A percentile compares a stretch with the other conserved stretches of the same genome.
Conservation (phyloP, 2,888 invertebrate species). For the Zootermopsis nevadensis region DNA sequence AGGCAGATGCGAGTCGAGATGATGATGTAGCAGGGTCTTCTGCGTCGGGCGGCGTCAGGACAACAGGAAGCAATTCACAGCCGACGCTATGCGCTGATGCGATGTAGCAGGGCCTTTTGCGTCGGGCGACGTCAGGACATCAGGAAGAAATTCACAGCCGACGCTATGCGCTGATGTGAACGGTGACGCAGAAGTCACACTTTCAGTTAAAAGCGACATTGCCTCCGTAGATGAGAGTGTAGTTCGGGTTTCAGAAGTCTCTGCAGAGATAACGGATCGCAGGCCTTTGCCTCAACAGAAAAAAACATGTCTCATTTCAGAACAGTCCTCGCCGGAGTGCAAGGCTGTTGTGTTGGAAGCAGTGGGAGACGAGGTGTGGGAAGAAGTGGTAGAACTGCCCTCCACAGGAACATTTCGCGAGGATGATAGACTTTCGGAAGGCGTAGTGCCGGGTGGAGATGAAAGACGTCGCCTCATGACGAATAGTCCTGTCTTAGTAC, state of each 20-base stretch:
- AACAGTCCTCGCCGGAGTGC: background rate
- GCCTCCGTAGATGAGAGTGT: background rate
- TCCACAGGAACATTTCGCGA: background rate
- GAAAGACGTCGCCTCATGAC: background rate
- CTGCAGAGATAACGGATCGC: background rate
- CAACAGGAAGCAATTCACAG: background rate
- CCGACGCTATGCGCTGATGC: background rate
- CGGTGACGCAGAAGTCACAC: background rate
- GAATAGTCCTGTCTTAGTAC: slow-evolving; percentile 49
- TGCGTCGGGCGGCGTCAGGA: too few relatives aligned
- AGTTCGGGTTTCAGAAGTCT: background rate
- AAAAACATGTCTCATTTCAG: background rate
- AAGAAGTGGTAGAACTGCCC: slow-evolving; percentile 65
- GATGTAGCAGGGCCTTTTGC: too few relatives aligned
- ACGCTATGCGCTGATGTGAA: background rate
- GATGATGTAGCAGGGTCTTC: too few relatives aligned
- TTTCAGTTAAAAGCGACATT: background rate
- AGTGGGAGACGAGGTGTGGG: slow-evolving; percentile 73
- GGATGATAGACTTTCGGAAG: background rate
- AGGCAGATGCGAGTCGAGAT: background rate
- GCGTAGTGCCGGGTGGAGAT: background rate
- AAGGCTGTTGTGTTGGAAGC: slow-evolving; percentile 71
- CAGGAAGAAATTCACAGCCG: background rate
- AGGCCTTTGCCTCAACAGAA: background rate
- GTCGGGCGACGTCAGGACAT: background rate